Conservation (phyloP, 2,797 vertebrate genomes). For the Gymnocypris eckloni region DNA sequence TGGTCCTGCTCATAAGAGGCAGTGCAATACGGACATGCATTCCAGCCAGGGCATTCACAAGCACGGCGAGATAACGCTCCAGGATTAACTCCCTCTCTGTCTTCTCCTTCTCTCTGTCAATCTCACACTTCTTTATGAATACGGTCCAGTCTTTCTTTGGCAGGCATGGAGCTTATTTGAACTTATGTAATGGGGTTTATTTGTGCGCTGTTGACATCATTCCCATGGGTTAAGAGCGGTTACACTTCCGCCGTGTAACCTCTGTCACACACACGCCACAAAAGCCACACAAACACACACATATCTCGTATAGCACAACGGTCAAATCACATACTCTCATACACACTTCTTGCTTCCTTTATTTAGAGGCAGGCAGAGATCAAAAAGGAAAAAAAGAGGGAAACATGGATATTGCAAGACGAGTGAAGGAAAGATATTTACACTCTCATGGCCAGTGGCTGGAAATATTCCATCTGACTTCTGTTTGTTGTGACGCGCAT, state of each 20-base stretch:
- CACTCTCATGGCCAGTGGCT: conserved; percentile 49
- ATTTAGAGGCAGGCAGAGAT: conserved; percentile 8
- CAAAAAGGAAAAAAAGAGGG: conserved; percentile 23
- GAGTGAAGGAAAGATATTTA: conserved; percentile 51
- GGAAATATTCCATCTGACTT: conserved; percentile 55
- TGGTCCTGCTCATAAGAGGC: conserved; percentile 56
- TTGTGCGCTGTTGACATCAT: conserved; percentile 81
- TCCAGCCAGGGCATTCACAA: conserved; percentile 54
- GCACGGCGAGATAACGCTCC: conserved; percentile 61
- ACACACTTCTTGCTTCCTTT: conserved; percentile 47
- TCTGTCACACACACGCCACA: conserved; percentile 65
- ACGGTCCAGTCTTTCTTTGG: conserved; percentile 69
- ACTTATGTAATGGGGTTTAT: conserved; percentile 83
- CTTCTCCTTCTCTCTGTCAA: conserved; percentile 55
- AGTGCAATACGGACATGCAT: conserved; percentile 48
- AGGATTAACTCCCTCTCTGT: conserved; percentile 62
- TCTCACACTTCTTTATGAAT: conserved; percentile 70
- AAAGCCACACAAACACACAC: conserved; percentile 64
- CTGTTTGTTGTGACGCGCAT: conserved; percentile 50
- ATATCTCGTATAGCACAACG: conserved; percentile 38
- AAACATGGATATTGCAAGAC: conserved; percentile 30
- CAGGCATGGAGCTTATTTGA: conserved; percentile 77
- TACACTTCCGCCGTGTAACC: conserved; percentile 73
- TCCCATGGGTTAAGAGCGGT: conserved; percentile 83
- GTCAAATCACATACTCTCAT: conserved; percentile 43